These are phyloP conservation scores for Allolobophora icterica DNA, from an alignment of 2,888 invertebrate species.

Conservation along the genomic window DNA sequence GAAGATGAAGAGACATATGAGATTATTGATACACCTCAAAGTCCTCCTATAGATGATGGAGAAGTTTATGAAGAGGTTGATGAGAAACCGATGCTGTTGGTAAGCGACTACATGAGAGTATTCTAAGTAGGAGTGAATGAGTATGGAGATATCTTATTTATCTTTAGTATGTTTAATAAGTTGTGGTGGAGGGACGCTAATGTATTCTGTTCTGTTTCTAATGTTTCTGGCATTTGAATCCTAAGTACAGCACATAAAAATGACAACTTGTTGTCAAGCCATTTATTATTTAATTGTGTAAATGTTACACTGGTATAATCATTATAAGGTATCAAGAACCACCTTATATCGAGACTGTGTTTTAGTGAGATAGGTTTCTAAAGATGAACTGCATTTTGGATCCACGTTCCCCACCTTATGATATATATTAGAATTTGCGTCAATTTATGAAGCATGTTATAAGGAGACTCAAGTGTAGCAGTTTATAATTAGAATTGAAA, in stretches of 20 bases:
- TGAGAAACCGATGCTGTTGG: neutral
- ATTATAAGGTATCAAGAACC: too few species aligned
- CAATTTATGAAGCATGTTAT: neutral
- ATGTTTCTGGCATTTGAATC: too few species aligned
- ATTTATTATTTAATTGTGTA: too few species aligned
- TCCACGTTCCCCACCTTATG: neutral
- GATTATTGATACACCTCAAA: neutral
- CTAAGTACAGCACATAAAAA: neutral
- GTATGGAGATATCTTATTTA: neutral
- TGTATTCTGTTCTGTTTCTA: neutral
- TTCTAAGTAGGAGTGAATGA: neutral
- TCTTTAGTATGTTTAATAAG: too few species aligned
- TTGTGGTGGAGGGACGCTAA: neutral
- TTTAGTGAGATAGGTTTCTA: too few species aligned
- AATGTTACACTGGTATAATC: too few species aligned
- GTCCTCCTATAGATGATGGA: slow-evolving; percentile 1
- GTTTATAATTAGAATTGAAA: neutral
- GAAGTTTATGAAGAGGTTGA: neutral
- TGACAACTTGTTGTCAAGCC: neutral
- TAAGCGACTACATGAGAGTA: neutral
- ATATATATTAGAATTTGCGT: neutral
- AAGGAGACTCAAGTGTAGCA: neutral
- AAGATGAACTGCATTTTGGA: neutral
- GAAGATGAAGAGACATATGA: neutral
- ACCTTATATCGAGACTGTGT: too few species aligned